A percentile compares a stretch with the other conserved stretches of the same genome.
Evolutionary conservation across 37 sponge, comb jelly and placozoan genomes (phyloP).

Genomic region (Ianthella basta): DNA sequence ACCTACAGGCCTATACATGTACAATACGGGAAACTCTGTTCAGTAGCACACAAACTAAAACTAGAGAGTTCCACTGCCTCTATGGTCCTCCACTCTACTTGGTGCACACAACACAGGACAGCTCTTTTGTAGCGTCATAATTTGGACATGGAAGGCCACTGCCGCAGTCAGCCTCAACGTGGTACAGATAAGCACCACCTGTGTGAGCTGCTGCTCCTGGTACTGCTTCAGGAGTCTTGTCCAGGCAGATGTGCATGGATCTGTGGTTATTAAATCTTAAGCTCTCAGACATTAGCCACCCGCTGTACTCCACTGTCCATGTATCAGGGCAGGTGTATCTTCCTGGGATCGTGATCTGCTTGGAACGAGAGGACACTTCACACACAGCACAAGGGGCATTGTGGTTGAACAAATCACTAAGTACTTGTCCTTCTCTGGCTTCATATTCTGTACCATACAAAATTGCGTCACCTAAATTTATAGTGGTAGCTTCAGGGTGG

Average conservation of each 20-base stretch:
- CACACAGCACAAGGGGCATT: constrained; percentile 75
- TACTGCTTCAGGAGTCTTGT: constrained; percentile 44
- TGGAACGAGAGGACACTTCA: constrained; percentile 22
- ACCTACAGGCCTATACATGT: too few relatives aligned
- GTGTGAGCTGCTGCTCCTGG: constrained; percentile 21
- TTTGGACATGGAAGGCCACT: constrained; percentile 50
- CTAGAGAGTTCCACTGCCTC: too few relatives aligned
- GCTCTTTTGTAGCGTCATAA: constrained; percentile 37
- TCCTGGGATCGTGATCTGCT: constrained; percentile 56
- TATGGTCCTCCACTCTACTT: too few relatives aligned
- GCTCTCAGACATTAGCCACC: constrained; percentile 50
- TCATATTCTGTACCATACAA: constrained; percentile 56
- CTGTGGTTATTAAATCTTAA: not conserved
- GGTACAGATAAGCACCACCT: constrained; percentile 37
- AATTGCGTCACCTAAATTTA: not conserved
- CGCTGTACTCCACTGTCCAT: constrained; percentile 63
- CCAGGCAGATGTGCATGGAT: constrained; percentile 46
- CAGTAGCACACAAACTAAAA: too few relatives aligned
- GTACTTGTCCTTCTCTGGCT: not conserved
- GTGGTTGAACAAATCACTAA: not conserved
- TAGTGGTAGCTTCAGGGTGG: not conserved
- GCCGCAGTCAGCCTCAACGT: constrained; percentile 46
- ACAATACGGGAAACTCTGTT: too few relatives aligned
- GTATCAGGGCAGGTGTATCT: constrained; percentile 28
- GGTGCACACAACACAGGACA: constrained; percentile 68